A percentile compares a stretch with the other conserved stretches of the same genome.
These are phyloP conservation scores for Stramonita haemastoma DNA, from an alignment of 2,888 invertebrate genomes.

Conservation along the genomic window DNA sequence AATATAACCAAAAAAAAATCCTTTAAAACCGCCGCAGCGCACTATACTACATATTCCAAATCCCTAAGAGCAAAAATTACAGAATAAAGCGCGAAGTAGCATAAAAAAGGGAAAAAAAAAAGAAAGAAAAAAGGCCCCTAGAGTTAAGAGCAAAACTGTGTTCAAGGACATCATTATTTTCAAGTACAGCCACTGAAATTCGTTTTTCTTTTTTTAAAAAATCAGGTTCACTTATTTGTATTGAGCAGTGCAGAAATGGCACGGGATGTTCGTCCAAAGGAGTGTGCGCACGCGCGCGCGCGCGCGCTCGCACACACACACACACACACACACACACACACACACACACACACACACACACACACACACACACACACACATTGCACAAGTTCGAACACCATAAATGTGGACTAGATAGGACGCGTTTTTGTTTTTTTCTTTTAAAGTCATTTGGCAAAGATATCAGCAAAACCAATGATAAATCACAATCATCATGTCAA, in stretches of 20 bases:
- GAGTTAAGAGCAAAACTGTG: no score
- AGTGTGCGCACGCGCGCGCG: neutral
- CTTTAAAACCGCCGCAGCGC: no score
- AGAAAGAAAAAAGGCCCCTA: no score
- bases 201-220: neutral
- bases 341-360: neutral
- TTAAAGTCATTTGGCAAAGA: neutral
- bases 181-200: neutral
- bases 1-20: no score
- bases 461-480: neutral
- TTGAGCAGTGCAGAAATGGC: neutral
- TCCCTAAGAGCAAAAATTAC: no score
- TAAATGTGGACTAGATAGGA: neutral
- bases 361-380: slow-evolving; percentile 7
- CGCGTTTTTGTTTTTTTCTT: neutral
- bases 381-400: neutral
- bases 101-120: no score
- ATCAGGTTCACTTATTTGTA: neutral
- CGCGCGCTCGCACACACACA: neutral
- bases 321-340: neutral
- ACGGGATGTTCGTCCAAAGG: neutral
- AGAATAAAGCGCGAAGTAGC: no score
- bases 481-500: neutral
- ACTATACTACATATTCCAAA: no score
- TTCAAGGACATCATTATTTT: neutral